Evolutionary conservation across 2,797 vertebrate species (phyloP), one percentile per base, ranked within the genome.

Genomic region (Tachyglossus aculeatus): DNA sequence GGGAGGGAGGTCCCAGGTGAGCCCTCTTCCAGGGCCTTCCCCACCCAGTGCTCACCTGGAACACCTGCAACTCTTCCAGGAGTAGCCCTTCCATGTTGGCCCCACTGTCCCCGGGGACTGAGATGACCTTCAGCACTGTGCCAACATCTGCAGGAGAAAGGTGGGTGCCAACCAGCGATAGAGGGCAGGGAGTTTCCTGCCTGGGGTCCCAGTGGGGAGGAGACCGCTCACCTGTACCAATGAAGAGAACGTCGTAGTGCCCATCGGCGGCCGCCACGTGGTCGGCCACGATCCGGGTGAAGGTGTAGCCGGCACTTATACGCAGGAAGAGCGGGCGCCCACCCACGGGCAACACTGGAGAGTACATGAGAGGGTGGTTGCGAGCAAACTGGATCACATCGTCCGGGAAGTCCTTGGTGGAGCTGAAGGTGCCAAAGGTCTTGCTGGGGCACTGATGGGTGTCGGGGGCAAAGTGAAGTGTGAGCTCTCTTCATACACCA

Each of bases 321-420:
- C 95, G 94, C 60, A 98, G 85, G 44, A 99, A 98, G 71, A 98
- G 59, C 1, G 98, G 98, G 2, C 89, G 91, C 5, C 95, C 94
- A 34, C 92, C 94, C 5, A 96, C 85, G 0, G 98, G 96, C 84
- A 96, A 91, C 37, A 99, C 95, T 0, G 96, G 93, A 86, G 96
- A 97, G 73, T 95, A 97, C 98, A 99, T 99, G 71, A 99, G 92
- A 0, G 97, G 98, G 87, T 99, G 98, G 88, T 98, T 97, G 19
- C 98, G 93, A 0, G 97, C 97, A 68, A 99, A 99, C 91, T 98
- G 96, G 83, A 99, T 97, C 87, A 99, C 97, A 2, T 98, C 96
- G 0, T 99, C 98, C 0, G 98, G 97, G 71, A 98, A 99, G 80
- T 96, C 96, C 87, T 98, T 98, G n/a, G 98, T 99, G 77, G 97